A percentile compares a stretch with the other conserved stretches of the same genome.
Conservation (phyloP, 2,797 vertebrate species). For the Neosilurus mollespiculum region DNA sequence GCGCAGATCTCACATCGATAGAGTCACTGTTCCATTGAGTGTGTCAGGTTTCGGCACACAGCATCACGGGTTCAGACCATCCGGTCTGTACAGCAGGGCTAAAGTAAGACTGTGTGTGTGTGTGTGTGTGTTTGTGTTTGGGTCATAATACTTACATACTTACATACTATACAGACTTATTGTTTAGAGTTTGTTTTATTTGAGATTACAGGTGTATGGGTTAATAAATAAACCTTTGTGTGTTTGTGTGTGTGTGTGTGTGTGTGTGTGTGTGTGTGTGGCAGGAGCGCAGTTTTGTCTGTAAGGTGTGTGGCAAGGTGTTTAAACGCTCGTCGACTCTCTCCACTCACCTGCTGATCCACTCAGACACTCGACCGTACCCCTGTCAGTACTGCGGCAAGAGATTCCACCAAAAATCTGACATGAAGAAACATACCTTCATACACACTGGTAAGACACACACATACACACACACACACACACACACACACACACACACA, state of each 20-base stretch:
- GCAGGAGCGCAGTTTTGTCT: conserved; percentile 70
- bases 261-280: conserved; percentile 39
- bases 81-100: conserved; percentile 45
- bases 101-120: conserved; percentile 57
- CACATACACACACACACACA: conserved; percentile 23
- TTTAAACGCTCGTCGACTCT: conserved; percentile 73
- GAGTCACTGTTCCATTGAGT: conserved; percentile 47
- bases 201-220: neutral
- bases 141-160: no score
- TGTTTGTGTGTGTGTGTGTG: neutral
- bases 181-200: neutral
- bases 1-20: conserved; percentile 45
- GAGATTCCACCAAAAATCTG: conserved; percentile 76
- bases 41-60: conserved; percentile 29
- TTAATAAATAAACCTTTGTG: neutral
- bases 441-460: conserved; percentile 75
- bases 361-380: conserved; percentile 72
- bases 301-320: conserved; percentile 70
- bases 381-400: conserved; percentile 65
- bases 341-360: conserved; percentile 71
- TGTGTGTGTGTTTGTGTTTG: neutral
- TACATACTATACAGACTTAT: neutral
- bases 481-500: conserved; percentile 16
- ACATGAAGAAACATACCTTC: conserved; percentile 85
- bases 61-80: conserved; percentile 53